Base-by-base conservation (phyloP, 2,113 vertebrate species). In the Pagrus major region DNA sequence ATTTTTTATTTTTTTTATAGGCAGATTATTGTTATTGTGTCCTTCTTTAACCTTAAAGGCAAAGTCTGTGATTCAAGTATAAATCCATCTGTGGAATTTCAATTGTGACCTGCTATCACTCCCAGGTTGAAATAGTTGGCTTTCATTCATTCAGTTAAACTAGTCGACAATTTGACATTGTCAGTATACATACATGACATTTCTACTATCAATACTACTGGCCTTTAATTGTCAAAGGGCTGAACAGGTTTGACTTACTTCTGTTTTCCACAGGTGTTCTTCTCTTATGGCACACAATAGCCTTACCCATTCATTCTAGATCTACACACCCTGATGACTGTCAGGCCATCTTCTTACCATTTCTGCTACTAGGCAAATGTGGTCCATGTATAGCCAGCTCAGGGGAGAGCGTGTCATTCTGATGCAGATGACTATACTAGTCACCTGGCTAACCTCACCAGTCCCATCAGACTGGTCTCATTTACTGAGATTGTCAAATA, bases 1-100 rank as follows among this genome's bases (percentile, higher is more conserved):
- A 4, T 46, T 41, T 23, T 49, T 49, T n/a, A n/a, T n/a, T 47
- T 35, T 65, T 54, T 55, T 55, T 29, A 25, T 21, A 46, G 23
- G 7, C 9, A 44, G 7, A 49, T 56, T 25, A 52, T 64, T 46
- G 47, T 31, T 37, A 71, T 18, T 20, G 10, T 1, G 27, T 83
- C 49, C 51, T 78, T 68, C 42, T 55, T 12, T 65, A 47, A 49
- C 77, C 58, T 59, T 39, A 65, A 59, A 64, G 5, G 35, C 15
- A 44, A 7, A 55, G 15, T 64, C 2, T 5, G 2, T 55, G 44
- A 37, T 49, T 55, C 18, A 47, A 64, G 70, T 35, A 41, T 25
- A 76, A 80, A 52, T 18, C 12, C 9, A 46, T 1, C 5, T 1
- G 1, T 27, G 4, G 10, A n/a, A 9, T 61, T 31, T 54, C 0